phyloP scores from a whole-genome alignment of 2,888 invertebrate genomes.

The Hypomecis atomaria region DNA sequence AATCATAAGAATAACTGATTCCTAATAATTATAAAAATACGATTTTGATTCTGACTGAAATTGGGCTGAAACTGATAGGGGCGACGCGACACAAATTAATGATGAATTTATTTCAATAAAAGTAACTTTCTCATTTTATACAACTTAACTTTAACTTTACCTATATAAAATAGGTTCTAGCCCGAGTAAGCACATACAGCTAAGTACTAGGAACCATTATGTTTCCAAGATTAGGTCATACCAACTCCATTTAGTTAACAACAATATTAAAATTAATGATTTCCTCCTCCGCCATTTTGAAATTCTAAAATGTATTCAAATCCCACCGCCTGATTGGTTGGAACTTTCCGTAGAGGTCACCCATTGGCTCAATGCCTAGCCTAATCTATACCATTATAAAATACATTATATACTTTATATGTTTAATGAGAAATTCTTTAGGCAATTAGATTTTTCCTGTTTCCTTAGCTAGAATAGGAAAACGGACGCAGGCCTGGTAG shows the following conservation, averaged over 20 bases:
- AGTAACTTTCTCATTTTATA: no score
- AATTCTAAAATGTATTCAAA: conserved; percentile 20
- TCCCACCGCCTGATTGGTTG: conserved; percentile 28
- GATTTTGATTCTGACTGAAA: no score
- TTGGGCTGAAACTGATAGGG: no score
- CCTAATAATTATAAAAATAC: no score
- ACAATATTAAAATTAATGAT: conserved; percentile 15
- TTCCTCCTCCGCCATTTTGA: conserved; percentile 39
- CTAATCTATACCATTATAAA: background rate
- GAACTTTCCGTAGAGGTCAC: conserved; percentile 19
- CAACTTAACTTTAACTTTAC: no score
- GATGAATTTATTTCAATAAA: no score
- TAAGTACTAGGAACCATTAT: background rate
- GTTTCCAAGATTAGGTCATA: background rate
- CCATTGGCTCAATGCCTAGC: conserved; percentile 27
- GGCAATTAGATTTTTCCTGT: conserved; percentile 21
- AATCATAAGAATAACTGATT: no score
- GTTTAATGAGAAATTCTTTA: conserved; percentile 9
- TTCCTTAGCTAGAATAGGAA: conserved; percentile 11
- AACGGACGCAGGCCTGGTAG: background rate
- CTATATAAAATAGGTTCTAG: no score
- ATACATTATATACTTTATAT: background rate
- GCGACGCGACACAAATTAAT: no score
- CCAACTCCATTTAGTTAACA: background rate
- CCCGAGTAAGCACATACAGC: no score